Evolutionary conservation across 92 coral and sea anemone species (phyloP), one percentile per base, ranked within the genome.

Genomic region (Epizoanthus illoricatus): DNA sequence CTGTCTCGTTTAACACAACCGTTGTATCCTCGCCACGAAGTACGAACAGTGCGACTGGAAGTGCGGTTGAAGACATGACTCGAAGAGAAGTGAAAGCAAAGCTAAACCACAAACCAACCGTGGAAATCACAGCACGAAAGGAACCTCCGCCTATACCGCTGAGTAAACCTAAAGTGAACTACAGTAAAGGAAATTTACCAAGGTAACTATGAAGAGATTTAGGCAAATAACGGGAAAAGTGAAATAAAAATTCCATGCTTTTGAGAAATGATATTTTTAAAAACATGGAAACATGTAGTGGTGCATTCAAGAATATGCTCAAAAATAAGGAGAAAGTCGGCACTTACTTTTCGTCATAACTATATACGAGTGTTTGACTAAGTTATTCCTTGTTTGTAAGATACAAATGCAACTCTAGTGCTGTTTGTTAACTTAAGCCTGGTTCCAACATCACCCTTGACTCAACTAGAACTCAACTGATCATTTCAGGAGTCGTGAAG

Each of bases 201-300:
- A 62, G 82, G 82, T 78, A 18, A 62, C 71, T 78, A 40, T 23
- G 24, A 60, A 75, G 69, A 43, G 43, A 52, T 52, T 7, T 52
- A 52, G 3, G 3, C 52, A 45, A 45, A 45, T 45, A 45, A 45
- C 52, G 45, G 45, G 19, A 64, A 15, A 21, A 64, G 16, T 36
- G 13, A 64, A 64, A 6, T 63, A 63, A 7, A 28, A 2, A 4
- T 63, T 63, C 24, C 12, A 8, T 8, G 36, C 8, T 2, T 65
- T 65, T 65, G 28, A 19, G 69, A 64, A 12, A 19, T 20, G 67
- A 5, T 64, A 8, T 6, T 7, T 64, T 4, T 9, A 11, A 9
- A 10, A 12, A 1, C 4, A 67, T 0, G 49, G 7, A 10, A 52
- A 11, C 15, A 52, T 52, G n/a, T 28, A 28, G 33, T 28, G 33